These are phyloP conservation scores for Agriotes lineatus DNA, from an alignment of 2,888 invertebrate genomes.

Conservation along the genomic window DNA sequence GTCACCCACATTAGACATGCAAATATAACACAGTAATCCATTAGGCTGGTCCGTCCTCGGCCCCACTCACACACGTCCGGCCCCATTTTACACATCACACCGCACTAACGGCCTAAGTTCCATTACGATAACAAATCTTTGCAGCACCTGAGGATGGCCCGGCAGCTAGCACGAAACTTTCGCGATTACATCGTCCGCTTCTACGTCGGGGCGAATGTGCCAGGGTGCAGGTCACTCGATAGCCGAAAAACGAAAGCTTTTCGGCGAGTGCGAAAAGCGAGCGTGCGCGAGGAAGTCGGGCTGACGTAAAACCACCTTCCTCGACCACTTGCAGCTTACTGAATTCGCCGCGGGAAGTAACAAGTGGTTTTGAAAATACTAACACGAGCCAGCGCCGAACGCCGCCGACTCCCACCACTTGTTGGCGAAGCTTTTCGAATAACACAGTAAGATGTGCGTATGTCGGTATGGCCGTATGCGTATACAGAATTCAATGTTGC, in stretches of 20 bases:
- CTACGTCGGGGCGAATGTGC: too few species aligned
- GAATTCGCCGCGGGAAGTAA: conserved; percentile 38
- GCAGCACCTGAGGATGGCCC: not conserved
- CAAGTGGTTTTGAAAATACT: conserved; percentile 43
- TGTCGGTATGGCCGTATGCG: too few species aligned
- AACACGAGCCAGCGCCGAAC: conserved; percentile 38
- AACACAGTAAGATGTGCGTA: not conserved
- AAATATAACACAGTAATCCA: conserved; percentile 56
- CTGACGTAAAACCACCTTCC: conserved; percentile 12
- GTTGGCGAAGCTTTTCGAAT: not conserved
- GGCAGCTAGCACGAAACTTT: not conserved
- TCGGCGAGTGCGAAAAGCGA: not conserved
- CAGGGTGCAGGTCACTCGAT: too few species aligned
- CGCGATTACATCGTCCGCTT: not conserved
- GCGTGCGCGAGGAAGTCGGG: conserved; percentile 4
- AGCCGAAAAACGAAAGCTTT: not conserved
- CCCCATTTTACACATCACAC: conserved; percentile 45
- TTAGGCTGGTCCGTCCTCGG: conserved; percentile 46
- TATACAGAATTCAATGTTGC: too few species aligned
- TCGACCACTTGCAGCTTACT: conserved; percentile 34
- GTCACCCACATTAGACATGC: conserved; percentile 55
- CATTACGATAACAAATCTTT: conserved; percentile 17
- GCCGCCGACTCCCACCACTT: conserved; percentile 38
- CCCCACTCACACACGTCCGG: conserved; percentile 45
- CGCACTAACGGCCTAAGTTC: conserved; percentile 22